Evolutionary conservation across 2,113 vertebrate genomes (phyloP), one percentile per base, ranked within the genome.

Genomic region (Oryzias woworae): DNA sequence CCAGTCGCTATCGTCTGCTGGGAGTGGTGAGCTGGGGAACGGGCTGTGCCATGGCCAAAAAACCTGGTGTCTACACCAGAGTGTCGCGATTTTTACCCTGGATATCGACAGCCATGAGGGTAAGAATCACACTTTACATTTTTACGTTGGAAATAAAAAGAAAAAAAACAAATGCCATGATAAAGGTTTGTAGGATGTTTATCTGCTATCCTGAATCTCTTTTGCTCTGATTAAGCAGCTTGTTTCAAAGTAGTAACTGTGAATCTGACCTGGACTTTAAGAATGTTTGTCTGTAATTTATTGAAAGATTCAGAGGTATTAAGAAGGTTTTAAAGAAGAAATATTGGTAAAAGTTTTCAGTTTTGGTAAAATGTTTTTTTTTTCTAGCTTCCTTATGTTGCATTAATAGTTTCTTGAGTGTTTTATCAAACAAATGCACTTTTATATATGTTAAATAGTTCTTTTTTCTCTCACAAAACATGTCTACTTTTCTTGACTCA

Each of bases 11-110:
- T 90, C 93, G 95, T 47, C 84, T 97, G 20, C 86, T 94, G 5
- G 95, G 95, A 1, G 93, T 97, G 1, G 95, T 97, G 70, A 97
- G 95, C 82, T 97, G 95, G 95, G 95, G 95, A 26, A 96, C 94
- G 0, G 95, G 94, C 52, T 97, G 95, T 17, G 95, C 95, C 47
- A 84, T 94, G 86, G 89, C 95, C 53, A 94, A 94, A 81, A 97
- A 96, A 72, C 95, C 95, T 0, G 95, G 95, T 0, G 95, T 97
- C 48, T 97, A 96, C 80, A 95, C 94, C 44, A 91, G 92, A 71
- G 95, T 97, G 61, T 90, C 87, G 18, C 89, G 94, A 45, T 97
- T 95, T 86, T 92, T 94, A 58, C 92, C 92, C 62, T 97, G 95
- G 95, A 93, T 96, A 69, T 93, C 93, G 61, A 91, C 91, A 8